Evolutionary conservation across 2,888 invertebrate species (phyloP), one percentile per base, ranked within the genome.

Genomic region (Bhutanitis thaidina): DNA sequence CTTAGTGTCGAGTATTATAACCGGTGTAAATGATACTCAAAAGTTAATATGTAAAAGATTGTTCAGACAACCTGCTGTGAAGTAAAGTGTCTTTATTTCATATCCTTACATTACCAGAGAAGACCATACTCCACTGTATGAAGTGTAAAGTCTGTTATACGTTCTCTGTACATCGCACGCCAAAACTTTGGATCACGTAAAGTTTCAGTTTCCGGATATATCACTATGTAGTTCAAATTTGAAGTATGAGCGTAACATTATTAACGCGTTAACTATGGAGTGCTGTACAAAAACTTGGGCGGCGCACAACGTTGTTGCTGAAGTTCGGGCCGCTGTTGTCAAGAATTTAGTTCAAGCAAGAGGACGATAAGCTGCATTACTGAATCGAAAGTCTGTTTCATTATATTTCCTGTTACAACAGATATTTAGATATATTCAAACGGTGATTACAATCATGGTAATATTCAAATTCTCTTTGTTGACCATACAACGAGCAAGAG

Each of bases 201-300:
- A 43, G 16, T 32, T 43, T 43, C 29, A 16, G 30, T 20, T 44
- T 45, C 12, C 45, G 25, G 29, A 45, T 9, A 35, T 35, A 15
- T 25, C 15, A 46, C 38, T 14, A 27, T 30, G 38, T 38, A 12
- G 29, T 35, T 20, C 16, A 38, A 46, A 46, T 38, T 38, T 16
- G 15, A 38, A 46, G 30, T 30, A 46, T 20, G 38, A 46, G 30
- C 38, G 13, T 10, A 38, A 46, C 15, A 46, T 46, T 46, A 45
- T 45, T 29, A 46, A 13, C 38, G 16, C 34, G 20, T 43, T 43
- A 38, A 46, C 37, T 37, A 34, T 43, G 37, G 16, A 30, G 16
- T 36, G 10, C 34, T 10, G 40, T 25, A 32, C 43, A 32, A 38
- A 49, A 49, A 49, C 38, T 43, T 38, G 43, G 32, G 25, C 32